Conservation (phyloP, 2,113 vertebrate species). For the Brevimyrus niger region DNA sequence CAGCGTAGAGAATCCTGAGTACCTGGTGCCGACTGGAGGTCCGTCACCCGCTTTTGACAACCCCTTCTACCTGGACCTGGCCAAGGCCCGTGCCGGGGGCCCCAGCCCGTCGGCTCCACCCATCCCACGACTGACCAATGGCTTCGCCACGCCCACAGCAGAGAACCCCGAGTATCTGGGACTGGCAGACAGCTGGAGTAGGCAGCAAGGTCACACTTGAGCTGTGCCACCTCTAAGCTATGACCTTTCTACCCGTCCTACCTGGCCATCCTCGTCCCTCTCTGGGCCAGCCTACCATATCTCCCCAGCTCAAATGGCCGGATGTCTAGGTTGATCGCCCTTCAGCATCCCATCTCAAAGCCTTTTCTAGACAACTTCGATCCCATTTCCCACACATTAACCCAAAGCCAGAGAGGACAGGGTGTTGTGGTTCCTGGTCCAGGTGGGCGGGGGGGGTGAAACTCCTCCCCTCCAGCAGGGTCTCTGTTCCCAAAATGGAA, state of each 20-base stretch:
- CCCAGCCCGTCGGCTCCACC: conserved; percentile 26
- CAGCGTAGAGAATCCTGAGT: conserved; percentile 83
- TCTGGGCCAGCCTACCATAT: neutral
- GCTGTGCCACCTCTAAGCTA: neutral
- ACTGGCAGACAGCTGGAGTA: conserved; percentile 66
- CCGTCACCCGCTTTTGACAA: conserved; percentile 86
- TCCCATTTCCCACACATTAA: neutral
- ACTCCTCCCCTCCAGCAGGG: neutral
- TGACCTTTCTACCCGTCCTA: neutral
- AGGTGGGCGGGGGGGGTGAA: neutral
- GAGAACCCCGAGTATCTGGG: conserved; percentile 94
- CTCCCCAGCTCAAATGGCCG: neutral
- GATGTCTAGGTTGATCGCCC: neutral
- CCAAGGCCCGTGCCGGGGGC: conserved; percentile 22
- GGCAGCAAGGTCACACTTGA: conserved; percentile 52
- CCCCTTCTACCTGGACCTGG: conserved; percentile 87
- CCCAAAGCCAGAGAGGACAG: neutral
- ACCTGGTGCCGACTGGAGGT: conserved; percentile 61
- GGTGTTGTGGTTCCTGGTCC: neutral
- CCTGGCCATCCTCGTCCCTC: neutral
- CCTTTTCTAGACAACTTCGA: neutral
- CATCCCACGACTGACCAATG: conserved; percentile 49
- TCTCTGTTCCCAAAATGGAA: neutral
- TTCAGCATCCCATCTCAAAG: neutral
- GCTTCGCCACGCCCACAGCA: conserved; percentile 73